These are phyloP conservation scores for Otolemur garnettii DNA, from an alignment of 2,113 vertebrate genomes.

Conservation along the genomic window DNA sequence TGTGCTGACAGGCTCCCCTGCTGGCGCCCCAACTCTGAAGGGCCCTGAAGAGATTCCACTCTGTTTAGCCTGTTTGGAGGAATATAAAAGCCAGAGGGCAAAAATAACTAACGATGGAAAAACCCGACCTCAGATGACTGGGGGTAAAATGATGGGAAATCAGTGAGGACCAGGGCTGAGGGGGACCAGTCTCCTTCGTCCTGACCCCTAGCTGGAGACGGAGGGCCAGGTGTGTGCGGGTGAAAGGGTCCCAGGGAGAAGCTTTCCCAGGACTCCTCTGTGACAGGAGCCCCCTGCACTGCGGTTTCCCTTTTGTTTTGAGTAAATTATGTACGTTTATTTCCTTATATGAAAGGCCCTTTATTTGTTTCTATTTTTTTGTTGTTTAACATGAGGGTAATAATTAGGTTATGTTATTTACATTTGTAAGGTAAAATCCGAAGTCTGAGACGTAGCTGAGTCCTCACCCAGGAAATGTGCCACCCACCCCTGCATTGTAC, in stretches of 20 bases:
- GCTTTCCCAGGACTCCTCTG: not conserved
- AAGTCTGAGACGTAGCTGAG: too few relatives aligned
- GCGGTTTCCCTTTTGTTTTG: not conserved
- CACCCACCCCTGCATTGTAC: too few relatives aligned
- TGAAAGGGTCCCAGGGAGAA: not conserved
- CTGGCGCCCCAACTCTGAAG: not conserved
- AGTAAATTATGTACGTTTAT: too few relatives aligned
- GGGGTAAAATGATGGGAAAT: not conserved
- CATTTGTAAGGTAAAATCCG: too few relatives aligned
- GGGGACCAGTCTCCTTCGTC: not conserved
- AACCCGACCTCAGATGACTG: not conserved
- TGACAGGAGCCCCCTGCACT: not conserved
- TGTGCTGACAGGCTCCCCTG: not conserved
- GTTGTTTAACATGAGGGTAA: too few relatives aligned
- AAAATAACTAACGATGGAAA: not conserved
- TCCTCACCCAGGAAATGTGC: too few relatives aligned
- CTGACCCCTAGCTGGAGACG: not conserved
- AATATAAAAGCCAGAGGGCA: not conserved
- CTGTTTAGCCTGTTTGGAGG: not conserved
- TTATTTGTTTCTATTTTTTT: too few relatives aligned
- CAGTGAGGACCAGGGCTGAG: not conserved
- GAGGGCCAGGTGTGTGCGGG: not conserved
- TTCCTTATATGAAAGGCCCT: too few relatives aligned
- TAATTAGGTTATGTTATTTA: too few relatives aligned
- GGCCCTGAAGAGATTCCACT: not conserved